Base-by-base conservation (phyloP, 1,140 invertebrate genomes). In the Centruroides vittatus region DNA sequence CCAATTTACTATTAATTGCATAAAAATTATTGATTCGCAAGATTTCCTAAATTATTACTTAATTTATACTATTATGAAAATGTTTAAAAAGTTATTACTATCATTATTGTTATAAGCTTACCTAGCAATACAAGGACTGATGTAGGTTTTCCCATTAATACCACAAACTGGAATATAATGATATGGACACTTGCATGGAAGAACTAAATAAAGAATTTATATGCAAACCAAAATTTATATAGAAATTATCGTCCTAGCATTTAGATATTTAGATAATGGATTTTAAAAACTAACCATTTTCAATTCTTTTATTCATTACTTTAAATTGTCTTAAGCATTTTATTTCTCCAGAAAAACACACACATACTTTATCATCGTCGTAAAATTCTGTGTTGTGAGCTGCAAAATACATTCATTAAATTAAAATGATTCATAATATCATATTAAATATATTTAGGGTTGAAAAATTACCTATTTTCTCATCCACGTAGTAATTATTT, bases 141-240 rank as follows among this genome's bases (percentile, higher is more conserved):
- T 85, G 72, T 88, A 93, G 0, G 87, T 89, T 59, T 84, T 81
- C 0, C 86, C 85, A 70, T 86, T 83, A n/a, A 77, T 72, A 1
- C 86, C 85, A 73, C 88, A 90, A 35, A 90, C 88, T 6, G 90
- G 89, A 1, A 85, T 80, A 70, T 89, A 86, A 69, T 88, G 83
- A 1, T 81, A 78, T 0, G 86, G 81, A 75, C 90, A 94, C 68
- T 89, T 87, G 73, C 90, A 93, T 0, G 89, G 88, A 13, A 93
- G 72, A 13, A 71, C 73, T 67, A 65, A 35, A 55, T 61, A 56
- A 5, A 60, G 36, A 54, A 58, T 56, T 12, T 47, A 23, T 23
- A 23, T 23, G 23, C 23, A n/a, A n/a, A n/a, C n/a, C n/a, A n/a
- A n/a, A n/a, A n/a, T n/a, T n/a, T n/a, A n/a, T n/a, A n/a, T n/a